Percentiles rank a stretch among this genome's conserved stretches.
These are phyloP conservation scores for Diadema setosum DNA, from an alignment of 35 echinoderm and acorn worm species.

Conservation along the genomic window DNA sequence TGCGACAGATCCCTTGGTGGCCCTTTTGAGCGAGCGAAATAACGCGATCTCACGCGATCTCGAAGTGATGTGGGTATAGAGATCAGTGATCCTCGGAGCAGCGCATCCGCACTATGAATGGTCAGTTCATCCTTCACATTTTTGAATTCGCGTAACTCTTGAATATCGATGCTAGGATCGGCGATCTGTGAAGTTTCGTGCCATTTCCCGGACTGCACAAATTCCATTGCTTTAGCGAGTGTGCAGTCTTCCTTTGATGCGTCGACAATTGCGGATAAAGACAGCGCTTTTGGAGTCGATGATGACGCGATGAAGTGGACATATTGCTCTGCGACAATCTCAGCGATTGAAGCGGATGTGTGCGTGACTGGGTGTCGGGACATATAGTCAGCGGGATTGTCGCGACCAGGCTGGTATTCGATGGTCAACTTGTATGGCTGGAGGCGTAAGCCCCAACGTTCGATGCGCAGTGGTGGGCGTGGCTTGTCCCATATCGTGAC, in stretches of 20 bases:
- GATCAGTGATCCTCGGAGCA: not conserved
- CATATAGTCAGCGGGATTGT: conserved; percentile 45
- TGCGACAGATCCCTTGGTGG: conserved; percentile 3
- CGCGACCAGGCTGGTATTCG: not conserved
- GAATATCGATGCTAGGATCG: not conserved
- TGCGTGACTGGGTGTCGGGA: conserved; percentile 18
- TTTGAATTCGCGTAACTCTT: not conserved
- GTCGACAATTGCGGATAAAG: not conserved
- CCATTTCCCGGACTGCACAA: not conserved
- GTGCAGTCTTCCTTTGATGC: not conserved
- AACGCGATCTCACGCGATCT: not conserved
- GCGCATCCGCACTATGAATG: not conserved
- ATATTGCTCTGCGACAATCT: conserved; percentile 6
- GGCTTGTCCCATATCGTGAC: too few species aligned
- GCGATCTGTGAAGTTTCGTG: not conserved
- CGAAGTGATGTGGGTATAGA: not conserved
- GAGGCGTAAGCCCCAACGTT: too few species aligned
- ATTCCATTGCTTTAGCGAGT: not conserved
- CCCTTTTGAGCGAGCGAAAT: conserved; percentile 7
- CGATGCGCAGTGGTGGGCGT: too few species aligned
- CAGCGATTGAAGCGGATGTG: not conserved
- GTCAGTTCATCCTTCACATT: not conserved
- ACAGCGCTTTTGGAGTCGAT: conserved; percentile 30
- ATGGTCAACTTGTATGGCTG: too few species aligned
- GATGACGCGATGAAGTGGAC: conserved; percentile 10